Evolutionary conservation across 2,888 invertebrate species (phyloP), one percentile per base, ranked within the genome.

Genomic region (Platycnemis pennipes): DNA sequence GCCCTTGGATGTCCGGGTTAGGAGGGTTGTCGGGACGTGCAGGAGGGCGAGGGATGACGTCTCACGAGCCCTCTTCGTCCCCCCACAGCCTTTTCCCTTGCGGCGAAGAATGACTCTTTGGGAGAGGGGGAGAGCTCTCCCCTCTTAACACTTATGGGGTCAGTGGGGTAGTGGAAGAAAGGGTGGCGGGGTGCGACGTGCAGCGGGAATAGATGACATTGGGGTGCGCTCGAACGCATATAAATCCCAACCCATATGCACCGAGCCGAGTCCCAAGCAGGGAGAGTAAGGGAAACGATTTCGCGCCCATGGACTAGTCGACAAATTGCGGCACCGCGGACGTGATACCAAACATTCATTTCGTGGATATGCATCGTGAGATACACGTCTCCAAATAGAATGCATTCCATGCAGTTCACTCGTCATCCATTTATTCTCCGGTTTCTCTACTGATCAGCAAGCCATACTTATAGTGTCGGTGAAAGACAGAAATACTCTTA

Each of bases 141-240:
- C 77, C 26, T 77, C 26, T 2, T 53, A 53, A 53, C 63, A 26
- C 31, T 77, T 37, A 77, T 37, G 77, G 37, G 77, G 77, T 77
- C 77, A 77, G 26, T 77, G 37, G 77, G 77, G 77, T 77, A 77
- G 77, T 77, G 77, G 77, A 37, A 26, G 77, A 77, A 11, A 37
- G 31, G 22, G 37, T 16, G 31, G 16, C 19, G 7, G n/a, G 31
- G n/a, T 22, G 77, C 31, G 77, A 77, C 31, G 11, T 77, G 31
- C 37, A 13, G 31, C 77, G 11, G 7, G 77, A 63, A 63, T 8
- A 26, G 63, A 56, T 63, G 63, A 26, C 1, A 22, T 63, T 37
- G 1, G 77, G 37, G 77, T 77, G 77, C 31, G 31, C 8, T 2
- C 77, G 31, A n/a, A 37, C 8, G 31, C 37, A 37, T 77, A 77